Evolutionary conservation across 2,113 vertebrate species (phyloP), one percentile per base, ranked within the genome.

Genomic region (Hystrix cristata): DNA sequence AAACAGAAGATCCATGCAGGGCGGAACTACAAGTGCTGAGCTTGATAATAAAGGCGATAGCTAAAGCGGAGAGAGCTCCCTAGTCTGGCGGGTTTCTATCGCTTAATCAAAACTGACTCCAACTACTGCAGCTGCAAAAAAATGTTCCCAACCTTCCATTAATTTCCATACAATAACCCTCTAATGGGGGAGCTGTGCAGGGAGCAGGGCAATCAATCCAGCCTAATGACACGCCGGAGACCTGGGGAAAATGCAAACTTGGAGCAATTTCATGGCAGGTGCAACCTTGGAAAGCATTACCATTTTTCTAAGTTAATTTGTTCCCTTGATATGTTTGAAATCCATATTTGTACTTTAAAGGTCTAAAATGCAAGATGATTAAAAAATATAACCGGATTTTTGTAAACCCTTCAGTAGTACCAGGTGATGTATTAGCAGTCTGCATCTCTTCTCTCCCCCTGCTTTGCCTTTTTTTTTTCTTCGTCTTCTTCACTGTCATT

Each of bases 141-240:
- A 98, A 98, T 98, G 98, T 98, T 99, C 98, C 98, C 98, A 97
- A 97, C 96, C 98, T 98, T 97, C 98, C 98, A 98, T 99, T 98
- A 98, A 99, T 99, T 99, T 99, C 98, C 98, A 99, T 99, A 99
- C 98, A 99, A 98, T 98, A 99, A 98, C 98, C 97, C 98, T 99
- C 97, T 99, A 99, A 98, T 98, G 98, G 98, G 98, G 98, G 98
- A 98, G 98, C 98, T 98, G 98, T 98, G 19, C 95, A 69, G 97
- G 97, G 98, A 98, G 98, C 98, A 98, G 96, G 95, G 96, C 69
- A 94, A 99, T 99, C 99, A 98, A 98, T 99, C 99, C 98, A 98
- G 98, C 97, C 96, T 99, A 99, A 99, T 98, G 98, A 98, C 98
- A 98, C 98, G 95, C 98, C 43, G 0, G 99, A 98, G 98, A 98